Percentiles rank a stretch among this genome's conserved stretches.
Conservation (phyloP, 2,113 vertebrate species). For the Rhea pennata region DNA sequence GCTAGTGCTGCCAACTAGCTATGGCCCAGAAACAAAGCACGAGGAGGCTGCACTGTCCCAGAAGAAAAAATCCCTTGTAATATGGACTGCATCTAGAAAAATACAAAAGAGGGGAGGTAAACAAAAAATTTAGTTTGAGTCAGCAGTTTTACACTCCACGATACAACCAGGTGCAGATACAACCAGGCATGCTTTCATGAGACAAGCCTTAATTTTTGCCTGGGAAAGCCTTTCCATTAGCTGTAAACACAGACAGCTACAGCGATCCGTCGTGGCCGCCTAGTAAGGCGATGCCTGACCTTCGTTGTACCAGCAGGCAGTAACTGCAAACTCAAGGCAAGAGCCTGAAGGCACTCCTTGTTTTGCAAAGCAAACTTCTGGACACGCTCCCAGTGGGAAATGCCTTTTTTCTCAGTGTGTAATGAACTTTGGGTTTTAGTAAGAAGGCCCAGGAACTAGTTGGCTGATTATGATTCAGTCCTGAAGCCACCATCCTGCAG, state of each 20-base stretch:
- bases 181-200: background rate
- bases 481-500: background rate
- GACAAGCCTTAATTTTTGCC: background rate
- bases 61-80: background rate
- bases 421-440: too few species aligned
- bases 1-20: fast-evolving
- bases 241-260: background rate
- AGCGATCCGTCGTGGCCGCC: too few species aligned
- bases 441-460: too few species aligned
- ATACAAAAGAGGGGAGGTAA: background rate
- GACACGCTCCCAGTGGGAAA: too few species aligned
- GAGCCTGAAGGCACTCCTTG: background rate
- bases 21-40: background rate
- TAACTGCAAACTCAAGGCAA: too few species aligned
- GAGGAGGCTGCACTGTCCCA: background rate
- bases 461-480: background rate
- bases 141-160: too few species aligned
- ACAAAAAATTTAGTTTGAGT: background rate
- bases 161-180: too few species aligned
- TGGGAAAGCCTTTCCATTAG: background rate
- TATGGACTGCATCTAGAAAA: fast-evolving
- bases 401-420: background rate
- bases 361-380: background rate
- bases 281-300: too few species aligned
- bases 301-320: too few species aligned